phyloP scores from a whole-genome alignment of 2,113 vertebrate genomes.

The Callionymus lyra region DNA sequence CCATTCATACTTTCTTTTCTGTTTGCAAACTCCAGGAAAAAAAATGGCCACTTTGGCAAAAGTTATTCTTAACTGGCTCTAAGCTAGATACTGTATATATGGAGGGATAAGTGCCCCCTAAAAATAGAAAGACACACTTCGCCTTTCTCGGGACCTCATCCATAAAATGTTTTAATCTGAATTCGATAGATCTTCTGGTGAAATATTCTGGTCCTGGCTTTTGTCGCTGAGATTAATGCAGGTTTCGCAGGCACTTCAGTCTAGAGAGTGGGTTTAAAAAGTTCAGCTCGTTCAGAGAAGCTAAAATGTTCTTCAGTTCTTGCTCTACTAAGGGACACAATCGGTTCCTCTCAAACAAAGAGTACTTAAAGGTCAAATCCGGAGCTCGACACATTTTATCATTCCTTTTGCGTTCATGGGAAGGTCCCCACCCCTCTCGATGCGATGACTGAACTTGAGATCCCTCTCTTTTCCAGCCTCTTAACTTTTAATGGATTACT shows the following conservation, averaged over 20 bases:
- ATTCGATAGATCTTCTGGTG: too few relatives aligned
- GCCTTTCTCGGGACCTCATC: too few relatives aligned
- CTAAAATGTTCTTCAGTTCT: conserved; percentile 38
- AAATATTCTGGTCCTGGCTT: too few relatives aligned
- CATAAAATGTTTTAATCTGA: too few relatives aligned
- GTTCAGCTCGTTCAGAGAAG: too few relatives aligned
- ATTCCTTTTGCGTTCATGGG: conserved; percentile 25
- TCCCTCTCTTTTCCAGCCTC: conserved; percentile 7
- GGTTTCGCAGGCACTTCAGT: conserved; percentile 33
- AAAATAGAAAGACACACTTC: too few relatives aligned
- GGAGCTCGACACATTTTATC: conserved; percentile 25
- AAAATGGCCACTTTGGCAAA: too few relatives aligned
- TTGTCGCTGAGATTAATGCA: conserved; percentile 5
- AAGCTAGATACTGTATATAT: too few relatives aligned
- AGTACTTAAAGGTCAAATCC: conserved; percentile 39
- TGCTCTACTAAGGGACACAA: conserved; percentile 32
- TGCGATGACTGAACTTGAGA: conserved; percentile 37
- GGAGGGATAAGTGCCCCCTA: too few relatives aligned
- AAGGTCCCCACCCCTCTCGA: conserved; percentile 39
- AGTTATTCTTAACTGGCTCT: too few relatives aligned
- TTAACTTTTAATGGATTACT: conserved; percentile 34
- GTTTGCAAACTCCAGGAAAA: too few relatives aligned
- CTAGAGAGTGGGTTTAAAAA: conserved; percentile 2
- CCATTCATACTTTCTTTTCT: too few relatives aligned
- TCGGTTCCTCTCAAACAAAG: conserved; percentile 33